phyloP scores from a whole-genome alignment of 2,113 vertebrate species.

The Tachysurus vachellii region DNA sequence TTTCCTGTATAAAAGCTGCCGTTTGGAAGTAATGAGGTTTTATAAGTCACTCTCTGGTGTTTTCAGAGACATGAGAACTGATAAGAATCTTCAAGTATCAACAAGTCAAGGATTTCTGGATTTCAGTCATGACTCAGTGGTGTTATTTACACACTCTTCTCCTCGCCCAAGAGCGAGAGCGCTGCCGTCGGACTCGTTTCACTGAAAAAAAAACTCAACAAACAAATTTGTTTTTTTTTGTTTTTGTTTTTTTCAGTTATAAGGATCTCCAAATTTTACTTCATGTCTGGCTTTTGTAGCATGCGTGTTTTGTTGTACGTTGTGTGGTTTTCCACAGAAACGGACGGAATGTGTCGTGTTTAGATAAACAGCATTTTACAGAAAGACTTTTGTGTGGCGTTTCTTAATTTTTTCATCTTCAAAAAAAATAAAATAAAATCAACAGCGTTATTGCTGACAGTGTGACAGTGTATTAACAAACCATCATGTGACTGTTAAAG shows the following conservation, averaged over 20 bases:
- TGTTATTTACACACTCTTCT: background rate
- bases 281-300: background rate
- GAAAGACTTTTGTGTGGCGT: background rate
- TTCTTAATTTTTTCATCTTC: background rate
- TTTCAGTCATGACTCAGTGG: background rate
- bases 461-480: conserved; percentile 1
- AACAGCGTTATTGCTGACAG: background rate
- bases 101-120: background rate
- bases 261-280: background rate
- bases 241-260: background rate
- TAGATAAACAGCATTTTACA: background rate
- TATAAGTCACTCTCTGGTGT: background rate
- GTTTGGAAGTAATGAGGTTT: background rate
- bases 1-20: background rate
- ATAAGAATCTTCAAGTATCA: background rate
- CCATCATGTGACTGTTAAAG: background rate
- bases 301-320: background rate
- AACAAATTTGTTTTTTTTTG: background rate
- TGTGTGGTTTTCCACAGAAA: background rate
- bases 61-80: background rate
- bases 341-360: background rate
- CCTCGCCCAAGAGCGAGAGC: too few species aligned
- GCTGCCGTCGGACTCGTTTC: background rate
- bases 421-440: background rate
- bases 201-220: background rate